Percentiles rank a stretch among this genome's conserved stretches.
Evolutionary conservation across 2,888 invertebrate species (phyloP).

Genomic region (Pantelozetes paolii): DNA sequence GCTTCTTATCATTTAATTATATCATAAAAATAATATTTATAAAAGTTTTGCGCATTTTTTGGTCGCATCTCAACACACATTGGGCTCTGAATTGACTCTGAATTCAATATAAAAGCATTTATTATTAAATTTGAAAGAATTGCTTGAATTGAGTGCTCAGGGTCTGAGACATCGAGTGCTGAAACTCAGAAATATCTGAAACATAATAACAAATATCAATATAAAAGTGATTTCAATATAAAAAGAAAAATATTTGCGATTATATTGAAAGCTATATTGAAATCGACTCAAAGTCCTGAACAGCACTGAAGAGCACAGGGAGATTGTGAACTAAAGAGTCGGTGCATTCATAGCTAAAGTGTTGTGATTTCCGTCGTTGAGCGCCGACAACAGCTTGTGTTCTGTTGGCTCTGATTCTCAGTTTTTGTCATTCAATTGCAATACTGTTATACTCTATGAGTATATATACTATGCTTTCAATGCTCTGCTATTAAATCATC

Average conservation of each 20-base stretch:
- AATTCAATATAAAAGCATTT: slow-evolving; percentile 20
- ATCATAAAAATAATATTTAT: slow-evolving; percentile 15
- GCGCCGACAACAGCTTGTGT: slow-evolving; percentile 30
- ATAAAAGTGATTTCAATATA: slow-evolving; percentile 30
- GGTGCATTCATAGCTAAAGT: background rate
- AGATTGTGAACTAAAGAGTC: background rate
- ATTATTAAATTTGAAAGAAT: slow-evolving; percentile 13
- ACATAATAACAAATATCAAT: slow-evolving; percentile 12
- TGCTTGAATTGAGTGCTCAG: background rate
- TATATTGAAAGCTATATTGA: slow-evolving; percentile 18
- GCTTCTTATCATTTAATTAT: slow-evolving; percentile 17
- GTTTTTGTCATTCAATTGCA: background rate
- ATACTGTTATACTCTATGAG: slow-evolving; percentile 1
- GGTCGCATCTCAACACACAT: background rate
- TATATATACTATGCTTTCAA: slow-evolving; percentile 5
- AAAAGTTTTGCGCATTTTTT: slow-evolving; percentile 4
- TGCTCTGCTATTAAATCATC: slow-evolving; percentile 28
- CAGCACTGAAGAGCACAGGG: background rate
- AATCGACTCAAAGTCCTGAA: slow-evolving; percentile 17
- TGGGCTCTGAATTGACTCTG: background rate
- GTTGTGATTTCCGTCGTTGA: slow-evolving; percentile 27
- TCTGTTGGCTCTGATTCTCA: background rate
- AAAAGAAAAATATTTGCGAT: slow-evolving; percentile 30
- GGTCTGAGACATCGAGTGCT: background rate
- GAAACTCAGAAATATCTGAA: background rate